Base-by-base conservation (phyloP, 2,797 vertebrate species). In the Tokudaia tokunoshimensis region DNA sequence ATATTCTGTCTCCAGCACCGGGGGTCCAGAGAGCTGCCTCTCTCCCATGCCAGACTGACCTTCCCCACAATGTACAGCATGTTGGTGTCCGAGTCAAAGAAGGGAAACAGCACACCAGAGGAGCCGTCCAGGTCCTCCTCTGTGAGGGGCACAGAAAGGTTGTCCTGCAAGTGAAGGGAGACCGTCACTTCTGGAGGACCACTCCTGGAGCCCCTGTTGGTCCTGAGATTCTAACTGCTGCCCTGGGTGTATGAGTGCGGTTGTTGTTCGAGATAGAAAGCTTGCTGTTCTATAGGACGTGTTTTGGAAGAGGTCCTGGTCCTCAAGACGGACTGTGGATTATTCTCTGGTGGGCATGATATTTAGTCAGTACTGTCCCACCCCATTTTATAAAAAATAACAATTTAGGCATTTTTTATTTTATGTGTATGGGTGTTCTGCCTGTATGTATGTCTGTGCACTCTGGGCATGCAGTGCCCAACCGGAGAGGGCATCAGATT, bases 11-110 rank as follows among this genome's bases (percentile, higher is more conserved):
- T 81, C 47, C 26, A 15, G 44, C 61, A 85, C 50, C 29, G 7
- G 57, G 29, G 61, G 13, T 44, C n/a, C 41, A 55, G 50, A 83
- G 1, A 1, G 41, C 70, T 50, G 12, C 57, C 86, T 41, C 61
- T 80, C 37, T 47, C 50, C 81, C 0, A 0, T 13, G 86, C 41
- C 80, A 19, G 2, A 7, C 99, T 98, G 97, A 99, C 99, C 99
- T 99, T 99, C 92, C 99, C 99, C 63, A 99, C 99, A 92, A 99
- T 92, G 0, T 99, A 99, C 76, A 99, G 98, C 99, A 99, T 99
- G 95, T 97, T 98, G 29, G 99, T 99, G 97, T 99, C 99, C 0
- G 98, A 97, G 44, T 99, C 99, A 1, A 99, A 99, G 98, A 99
- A 98, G 0, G 99, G 99, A 94, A 99, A 99, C 34, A 99, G 98